Percentiles rank a stretch among this genome's conserved stretches.
These are phyloP conservation scores for Manis crassicaudata DNA, from an alignment of 2,797 vertebrate species.

Conservation along the genomic window DNA sequence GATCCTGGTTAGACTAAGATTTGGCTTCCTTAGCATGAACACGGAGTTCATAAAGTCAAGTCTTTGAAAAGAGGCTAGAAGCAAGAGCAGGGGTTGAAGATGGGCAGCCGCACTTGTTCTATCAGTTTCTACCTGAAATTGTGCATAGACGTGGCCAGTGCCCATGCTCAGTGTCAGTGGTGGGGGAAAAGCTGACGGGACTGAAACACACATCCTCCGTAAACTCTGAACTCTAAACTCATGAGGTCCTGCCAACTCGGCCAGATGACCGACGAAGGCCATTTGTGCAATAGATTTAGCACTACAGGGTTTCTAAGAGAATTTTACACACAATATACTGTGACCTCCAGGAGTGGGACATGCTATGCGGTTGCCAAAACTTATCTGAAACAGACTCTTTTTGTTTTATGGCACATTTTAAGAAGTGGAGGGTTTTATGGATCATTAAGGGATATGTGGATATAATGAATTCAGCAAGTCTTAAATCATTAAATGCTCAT, in stretches of 20 bases:
- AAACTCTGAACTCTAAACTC: neutral
- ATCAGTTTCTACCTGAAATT: neutral
- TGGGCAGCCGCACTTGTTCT: neutral
- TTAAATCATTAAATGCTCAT: neutral
- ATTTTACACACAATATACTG: neutral
- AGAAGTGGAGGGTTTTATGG: neutral
- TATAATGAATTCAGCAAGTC: neutral
- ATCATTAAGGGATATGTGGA: neutral
- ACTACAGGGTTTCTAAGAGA: neutral
- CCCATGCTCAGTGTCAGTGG: neutral
- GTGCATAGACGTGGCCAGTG: no score
- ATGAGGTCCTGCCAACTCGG: neutral
- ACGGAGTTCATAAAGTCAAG: neutral
- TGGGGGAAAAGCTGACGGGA: neutral
- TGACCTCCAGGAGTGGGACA: neutral
- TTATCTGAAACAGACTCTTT: neutral
- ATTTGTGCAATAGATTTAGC: neutral
- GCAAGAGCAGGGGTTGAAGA: neutral
- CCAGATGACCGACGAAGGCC: neutral
- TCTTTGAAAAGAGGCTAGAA: neutral
- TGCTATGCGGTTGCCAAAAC: neutral
- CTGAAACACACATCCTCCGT: neutral
- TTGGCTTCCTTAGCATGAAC: neutral
- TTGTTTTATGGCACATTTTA: neutral
- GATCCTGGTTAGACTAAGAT: neutral